Conservation (phyloP, 2,888 invertebrate genomes). For the Orthonychiurus folsomi region DNA sequence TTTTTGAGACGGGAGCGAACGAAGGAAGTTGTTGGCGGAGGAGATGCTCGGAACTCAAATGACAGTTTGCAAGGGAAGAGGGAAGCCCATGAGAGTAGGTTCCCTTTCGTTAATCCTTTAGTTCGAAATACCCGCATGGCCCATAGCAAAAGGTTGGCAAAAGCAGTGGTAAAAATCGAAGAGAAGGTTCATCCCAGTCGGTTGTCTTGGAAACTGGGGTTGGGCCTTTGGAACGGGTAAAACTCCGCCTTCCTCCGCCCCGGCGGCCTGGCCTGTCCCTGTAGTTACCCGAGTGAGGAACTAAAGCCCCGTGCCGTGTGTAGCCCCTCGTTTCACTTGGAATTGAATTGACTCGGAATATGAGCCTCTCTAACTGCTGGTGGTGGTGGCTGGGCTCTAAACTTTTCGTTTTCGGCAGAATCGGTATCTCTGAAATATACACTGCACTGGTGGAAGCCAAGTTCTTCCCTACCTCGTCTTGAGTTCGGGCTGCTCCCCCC, state of each 20-base stretch:
- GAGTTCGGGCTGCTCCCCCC: background rate
- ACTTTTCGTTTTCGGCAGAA: background rate
- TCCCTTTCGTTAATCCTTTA: background rate
- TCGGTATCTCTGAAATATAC: background rate
- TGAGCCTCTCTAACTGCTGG: background rate
- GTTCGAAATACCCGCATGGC: background rate
- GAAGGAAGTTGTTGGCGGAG: background rate
- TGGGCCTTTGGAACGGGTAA: constrained; percentile 36
- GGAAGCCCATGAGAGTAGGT: background rate
- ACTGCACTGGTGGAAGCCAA: background rate
- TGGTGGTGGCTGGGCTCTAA: too few species aligned
- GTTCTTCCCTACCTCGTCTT: background rate
- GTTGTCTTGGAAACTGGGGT: constrained; percentile 31
- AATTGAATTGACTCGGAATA: background rate
- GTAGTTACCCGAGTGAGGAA: background rate
- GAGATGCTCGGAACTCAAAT: background rate
- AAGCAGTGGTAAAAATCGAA: constrained; percentile 35
- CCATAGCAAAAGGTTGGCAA: constrained; percentile 2
- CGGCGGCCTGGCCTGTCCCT: too few species aligned
- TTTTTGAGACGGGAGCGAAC: too few species aligned
- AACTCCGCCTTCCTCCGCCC: constrained; percentile 14
- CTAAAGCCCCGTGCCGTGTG: background rate
- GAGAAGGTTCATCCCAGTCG: constrained; percentile 40
- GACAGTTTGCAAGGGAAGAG: background rate
- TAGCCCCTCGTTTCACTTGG: background rate